Evolutionary conservation across 2,113 vertebrate species (phyloP), one percentile per base, ranked within the genome.

Genomic region (Lagopus leucura): DNA sequence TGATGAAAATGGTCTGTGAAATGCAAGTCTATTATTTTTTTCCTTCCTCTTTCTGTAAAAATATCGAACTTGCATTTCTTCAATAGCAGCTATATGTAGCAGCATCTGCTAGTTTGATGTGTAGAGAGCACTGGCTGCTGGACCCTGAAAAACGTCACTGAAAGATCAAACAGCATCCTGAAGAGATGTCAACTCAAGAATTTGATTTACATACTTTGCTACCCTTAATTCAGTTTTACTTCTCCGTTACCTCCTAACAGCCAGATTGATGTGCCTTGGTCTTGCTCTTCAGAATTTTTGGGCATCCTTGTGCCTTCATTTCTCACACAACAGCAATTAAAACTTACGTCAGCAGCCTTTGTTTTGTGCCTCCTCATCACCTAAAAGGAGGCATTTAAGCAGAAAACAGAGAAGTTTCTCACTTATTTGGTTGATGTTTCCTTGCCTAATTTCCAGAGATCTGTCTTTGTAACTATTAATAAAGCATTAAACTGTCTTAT

Each of bases 371-470:
- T 22, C 47, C 21, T 48, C 47, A 24, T 50, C 4, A 7, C 25
- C 4, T 30, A 1, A 32, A 36, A 65, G 22, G 25, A 82, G 28
- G 17, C 18, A 12, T 6, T 7, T 0, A 0, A 57, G n/a, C 5
- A 43, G 45, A 36, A 28, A 65, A 10, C 28, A 70, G 45, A 47
- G 11, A 32, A 66, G 16, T 64, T 5, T 11, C 8, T 55, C 38
- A 11, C 24, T 69, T 78, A 45, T 69, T 1, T 72, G 16, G 6
- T 8, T 10, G 28, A 19, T 1, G 2, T 55, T 78, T 69, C 6
- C 13, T 6, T 21, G 3, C 32, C 1, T 73, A 10, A 7, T 74
- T 89, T 84, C 17, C 18, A 16, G 25, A 58, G 13, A n/a, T 21
- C 5, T 34, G 2, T 48, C 14, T 60, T n/a, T 58, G 16, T 45